Conservation (phyloP, 2,113 vertebrate species). For the Notothenia coriiceps region DNA sequence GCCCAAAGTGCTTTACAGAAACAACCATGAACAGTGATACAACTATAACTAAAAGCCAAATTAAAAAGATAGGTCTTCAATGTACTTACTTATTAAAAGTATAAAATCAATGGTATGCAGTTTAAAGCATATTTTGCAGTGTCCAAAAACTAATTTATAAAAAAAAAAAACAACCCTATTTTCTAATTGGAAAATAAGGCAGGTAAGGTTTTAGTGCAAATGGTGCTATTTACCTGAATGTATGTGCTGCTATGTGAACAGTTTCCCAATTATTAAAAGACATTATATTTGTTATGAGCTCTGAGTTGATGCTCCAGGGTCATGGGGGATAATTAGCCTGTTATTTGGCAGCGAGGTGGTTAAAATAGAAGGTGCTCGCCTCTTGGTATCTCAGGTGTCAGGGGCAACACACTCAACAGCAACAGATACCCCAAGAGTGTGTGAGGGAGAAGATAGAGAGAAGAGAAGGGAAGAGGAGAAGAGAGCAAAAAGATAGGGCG, state of each 20-base stretch:
- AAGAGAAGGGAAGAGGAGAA: conserved; percentile 36
- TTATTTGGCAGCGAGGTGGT: conserved; percentile 68
- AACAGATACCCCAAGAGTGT: conserved; percentile 70
- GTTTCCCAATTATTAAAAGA: background rate
- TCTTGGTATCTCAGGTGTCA: conserved; percentile 81
- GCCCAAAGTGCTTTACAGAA: too few relatives aligned
- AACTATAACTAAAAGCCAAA: too few relatives aligned
- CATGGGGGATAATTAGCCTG: background rate
- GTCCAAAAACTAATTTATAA: too few relatives aligned
- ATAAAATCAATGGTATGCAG: too few relatives aligned
- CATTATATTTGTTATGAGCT: background rate
- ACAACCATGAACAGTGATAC: too few relatives aligned
- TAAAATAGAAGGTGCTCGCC: conserved; percentile 62
- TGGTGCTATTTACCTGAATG: background rate
- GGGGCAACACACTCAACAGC: conserved; percentile 64
- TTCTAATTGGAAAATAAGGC: background rate
- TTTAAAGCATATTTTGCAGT: too few relatives aligned
- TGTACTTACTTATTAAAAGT: too few relatives aligned
- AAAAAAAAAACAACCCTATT: too few relatives aligned
- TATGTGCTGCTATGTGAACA: background rate
- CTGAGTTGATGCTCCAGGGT: background rate
- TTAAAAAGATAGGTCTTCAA: too few relatives aligned
- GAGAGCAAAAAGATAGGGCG: conserved; percentile 18
- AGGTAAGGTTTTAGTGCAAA: background rate
- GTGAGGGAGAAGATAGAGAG: conserved; percentile 37